Evolutionary conservation across 1,140 invertebrate genomes (phyloP).

Genomic region (Drosophila leontia): DNA sequence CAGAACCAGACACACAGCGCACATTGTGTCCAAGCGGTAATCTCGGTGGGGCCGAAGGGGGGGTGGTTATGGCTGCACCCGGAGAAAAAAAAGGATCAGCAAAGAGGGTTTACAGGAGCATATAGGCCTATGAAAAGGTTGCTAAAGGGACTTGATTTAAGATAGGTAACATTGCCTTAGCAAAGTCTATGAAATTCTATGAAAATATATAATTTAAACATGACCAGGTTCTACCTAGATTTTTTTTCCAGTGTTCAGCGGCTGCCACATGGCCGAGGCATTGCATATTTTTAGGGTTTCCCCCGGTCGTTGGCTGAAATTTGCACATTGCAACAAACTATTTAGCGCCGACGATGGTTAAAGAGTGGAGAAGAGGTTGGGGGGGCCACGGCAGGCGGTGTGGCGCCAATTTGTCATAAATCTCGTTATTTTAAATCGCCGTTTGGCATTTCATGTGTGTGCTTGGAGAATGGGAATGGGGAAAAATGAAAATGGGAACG

Average conservation of each 20-base stretch:
- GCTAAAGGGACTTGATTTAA: neutral
- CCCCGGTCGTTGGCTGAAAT: conserved; percentile 22
- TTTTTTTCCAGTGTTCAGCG: conserved; percentile 13
- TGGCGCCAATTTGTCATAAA: conserved; percentile 81
- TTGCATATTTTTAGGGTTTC: conserved; percentile 76
- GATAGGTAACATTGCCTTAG: no score
- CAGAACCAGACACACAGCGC: conserved; percentile 40
- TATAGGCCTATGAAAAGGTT: neutral
- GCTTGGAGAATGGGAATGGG: neutral
- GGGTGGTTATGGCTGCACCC: neutral
- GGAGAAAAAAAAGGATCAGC: neutral
- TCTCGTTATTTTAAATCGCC: conserved; percentile 81
- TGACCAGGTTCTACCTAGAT: neutral
- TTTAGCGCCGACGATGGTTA: conserved; percentile 49
- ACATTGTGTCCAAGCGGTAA: conserved; percentile 14
- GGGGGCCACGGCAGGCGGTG: conserved; percentile 1
- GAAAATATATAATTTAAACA: neutral
- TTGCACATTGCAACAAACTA: conserved; percentile 60
- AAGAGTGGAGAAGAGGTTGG: neutral
- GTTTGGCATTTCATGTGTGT: conserved; percentile 44
- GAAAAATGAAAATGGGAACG: conserved; percentile 4
- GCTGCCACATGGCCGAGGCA: conserved; percentile 19
- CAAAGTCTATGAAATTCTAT: no score
- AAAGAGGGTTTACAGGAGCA: neutral
- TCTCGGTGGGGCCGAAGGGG: neutral